Evolutionary conservation across 2,888 invertebrate species (phyloP), one percentile per base, ranked within the genome.

Genomic region (Fragum whitleyi): DNA sequence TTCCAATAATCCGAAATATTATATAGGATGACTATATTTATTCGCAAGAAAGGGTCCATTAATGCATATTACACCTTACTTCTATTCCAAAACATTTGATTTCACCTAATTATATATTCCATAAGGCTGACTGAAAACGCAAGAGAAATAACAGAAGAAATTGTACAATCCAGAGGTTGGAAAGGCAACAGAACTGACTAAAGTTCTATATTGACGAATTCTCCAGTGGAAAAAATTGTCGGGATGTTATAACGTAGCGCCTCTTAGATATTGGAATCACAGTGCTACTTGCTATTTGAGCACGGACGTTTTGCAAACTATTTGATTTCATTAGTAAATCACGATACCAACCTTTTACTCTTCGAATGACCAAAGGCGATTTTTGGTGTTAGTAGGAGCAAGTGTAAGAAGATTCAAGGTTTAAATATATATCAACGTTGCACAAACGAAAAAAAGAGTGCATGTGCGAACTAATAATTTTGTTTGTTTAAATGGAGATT

Each of bases 281-380:
- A 3, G 47, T 47, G 16, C 47, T 47, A 47, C 47, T 47, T 47
- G 47, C 47, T 47, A 19, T 47, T 47, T 47, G 47, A 47, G 47
- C 47, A 16, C 47, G 47, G 47, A 47, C 47, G 47, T 5, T 47
- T 47, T 47, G 47, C 47, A 47, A 47, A 47, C 47, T 47, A 47
- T 47, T 47, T 47, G 47, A 47, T 47, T 47, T 47, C 47, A 47
- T 47, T 47, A 47, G 47, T n/a, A 47, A 14, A 47, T 47, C n/a
- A 47, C n/a, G 47, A 19, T 47, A 47, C 5, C 14, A 14, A 9
- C 47, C 32, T 36, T 36, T 36, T 36, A 3, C 32, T 36, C 32
- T 9, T 6, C 32, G 32, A n/a, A 39, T 39, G 39, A 14, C 14
- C 39, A 39, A 39, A 39, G 6, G 39, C 7, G 39, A 39, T 9